phyloP scores from a whole-genome alignment of 30 jellyfish, hydroid and myxozoan genomes.

The Aurelia aurita complex sp. Pacific region DNA sequence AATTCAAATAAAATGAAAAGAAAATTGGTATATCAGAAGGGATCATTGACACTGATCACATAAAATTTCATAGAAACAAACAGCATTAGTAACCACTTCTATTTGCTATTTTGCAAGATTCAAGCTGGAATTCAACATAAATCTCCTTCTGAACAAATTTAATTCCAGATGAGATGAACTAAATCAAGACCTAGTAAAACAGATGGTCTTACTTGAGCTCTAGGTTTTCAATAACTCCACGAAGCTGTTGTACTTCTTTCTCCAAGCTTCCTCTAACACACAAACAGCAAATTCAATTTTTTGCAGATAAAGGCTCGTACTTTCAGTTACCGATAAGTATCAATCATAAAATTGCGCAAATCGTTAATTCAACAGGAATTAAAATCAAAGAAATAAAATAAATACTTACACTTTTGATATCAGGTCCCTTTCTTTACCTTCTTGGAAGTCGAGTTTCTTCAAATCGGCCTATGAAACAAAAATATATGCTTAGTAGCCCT shows the following conservation, averaged over 20 bases:
- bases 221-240: conserved; percentile 57
- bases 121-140: too few relatives aligned
- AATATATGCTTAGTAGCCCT: background rate
- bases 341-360: too few relatives aligned
- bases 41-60: too few relatives aligned
- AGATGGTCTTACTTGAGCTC: conserved; percentile 64
- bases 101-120: too few relatives aligned
- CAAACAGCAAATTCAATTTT: too few relatives aligned
- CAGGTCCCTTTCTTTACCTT: conserved; percentile 65
- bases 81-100: too few relatives aligned
- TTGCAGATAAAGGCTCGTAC: too few relatives aligned
- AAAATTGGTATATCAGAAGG: too few relatives aligned
- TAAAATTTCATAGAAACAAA: too few relatives aligned
- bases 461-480: conserved; percentile 39
- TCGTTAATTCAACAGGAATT: background rate
- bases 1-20: too few relatives aligned
- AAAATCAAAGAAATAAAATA: background rate
- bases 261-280: conserved; percentile 52
- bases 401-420: conserved; percentile 20
- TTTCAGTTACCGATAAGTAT: too few relatives aligned
- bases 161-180: background rate
- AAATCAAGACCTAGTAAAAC: background rate
- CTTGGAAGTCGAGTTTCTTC: conserved; percentile 56
- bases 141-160: too few relatives aligned
- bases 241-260: conserved; percentile 57